Percentiles rank a stretch among this genome's conserved stretches.
These are phyloP conservation scores for Sinocyclocheilus anshuiensis DNA, from an alignment of 2,113 vertebrate species.

Conservation along the genomic window DNA sequence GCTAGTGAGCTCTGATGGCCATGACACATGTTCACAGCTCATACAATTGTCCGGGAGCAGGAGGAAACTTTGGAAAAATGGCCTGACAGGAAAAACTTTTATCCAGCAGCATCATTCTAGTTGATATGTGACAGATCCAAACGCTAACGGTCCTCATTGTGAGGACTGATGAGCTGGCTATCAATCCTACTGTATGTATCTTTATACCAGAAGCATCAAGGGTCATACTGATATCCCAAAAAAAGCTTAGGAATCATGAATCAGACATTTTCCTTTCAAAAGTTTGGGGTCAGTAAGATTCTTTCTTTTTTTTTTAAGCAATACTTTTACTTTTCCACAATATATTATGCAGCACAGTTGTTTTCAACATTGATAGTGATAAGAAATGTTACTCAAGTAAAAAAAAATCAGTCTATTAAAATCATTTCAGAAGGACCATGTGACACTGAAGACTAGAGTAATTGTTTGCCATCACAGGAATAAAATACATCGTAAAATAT, in stretches of 20 bases:
- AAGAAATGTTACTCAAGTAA: neutral
- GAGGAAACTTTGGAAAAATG: constrained; percentile 29
- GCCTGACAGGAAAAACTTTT: constrained; percentile 24
- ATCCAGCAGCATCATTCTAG: constrained; percentile 10
- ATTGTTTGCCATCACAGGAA: neutral
- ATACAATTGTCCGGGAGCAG: neutral
- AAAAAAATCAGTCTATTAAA: neutral
- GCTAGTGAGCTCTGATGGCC: constrained; percentile 35
- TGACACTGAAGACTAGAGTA: too few species aligned
- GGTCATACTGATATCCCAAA: neutral
- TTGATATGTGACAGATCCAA: constrained; percentile 12
- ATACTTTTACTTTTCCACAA: neutral
- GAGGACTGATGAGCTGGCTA: neutral
- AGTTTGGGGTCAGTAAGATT: neutral
- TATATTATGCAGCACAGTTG: neutral
- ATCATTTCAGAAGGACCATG: neutral
- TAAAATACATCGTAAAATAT: neutral
- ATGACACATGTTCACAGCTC: constrained; percentile 38
- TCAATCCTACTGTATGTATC: neutral
- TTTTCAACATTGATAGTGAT: neutral
- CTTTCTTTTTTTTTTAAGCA: neutral
- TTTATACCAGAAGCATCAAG: neutral
- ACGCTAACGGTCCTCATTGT: neutral
- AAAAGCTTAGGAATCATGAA: neutral
- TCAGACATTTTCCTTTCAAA: neutral